Evolutionary conservation across 2,888 invertebrate genomes (phyloP), one percentile per base, ranked within the genome.

Genomic region (Phorcus lineatus): DNA sequence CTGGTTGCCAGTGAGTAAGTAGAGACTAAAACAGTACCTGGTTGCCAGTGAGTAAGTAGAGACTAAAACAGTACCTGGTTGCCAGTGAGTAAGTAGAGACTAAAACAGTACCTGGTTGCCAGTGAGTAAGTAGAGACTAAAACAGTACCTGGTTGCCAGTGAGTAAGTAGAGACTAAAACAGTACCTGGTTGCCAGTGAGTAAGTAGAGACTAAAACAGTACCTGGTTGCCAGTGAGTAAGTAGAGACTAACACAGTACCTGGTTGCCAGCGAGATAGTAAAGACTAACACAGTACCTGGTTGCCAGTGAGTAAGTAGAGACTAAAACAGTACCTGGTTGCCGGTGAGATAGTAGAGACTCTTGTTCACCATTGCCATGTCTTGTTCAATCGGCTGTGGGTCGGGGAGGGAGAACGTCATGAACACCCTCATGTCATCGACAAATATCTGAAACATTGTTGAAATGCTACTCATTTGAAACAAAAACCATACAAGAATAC

Each of bases 271-370:
- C 40, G 31, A 70, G 40, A 19, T 36, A 70, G 36, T 70, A 40
- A 17, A 76, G 22, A n/a, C n/a, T 17, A 36, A 36, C n/a, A 36
- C 47, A 47, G 47, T 13, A 47, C 47, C 13, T 47, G 47, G 47
- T 47, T 47, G 47, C 47, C 47, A 11, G 1, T 47, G 47, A 47
- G 47, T 9, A 1, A 40, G 36, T 16, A n/a, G 28, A 19, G 6
- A 76, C 36, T 36, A 36, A n/a, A 36, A 36, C n/a, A 11, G 19
- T 70, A 70, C 70, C 70, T 70, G 13, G 70, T 70, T 70, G 28
- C 70, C 70, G n/a, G 70, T 70, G 31, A 70, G 40, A 19, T 36
- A 70, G 36, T 70, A 70, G 54, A 31, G 54, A 28, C n/a, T 76
- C 19, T 55, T 28, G 13, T 70, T 24, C 0, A 70, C 40, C 1